phyloP scores from a whole-genome alignment of 2,113 vertebrate genomes.

The Pelobates fuscus region DNA sequence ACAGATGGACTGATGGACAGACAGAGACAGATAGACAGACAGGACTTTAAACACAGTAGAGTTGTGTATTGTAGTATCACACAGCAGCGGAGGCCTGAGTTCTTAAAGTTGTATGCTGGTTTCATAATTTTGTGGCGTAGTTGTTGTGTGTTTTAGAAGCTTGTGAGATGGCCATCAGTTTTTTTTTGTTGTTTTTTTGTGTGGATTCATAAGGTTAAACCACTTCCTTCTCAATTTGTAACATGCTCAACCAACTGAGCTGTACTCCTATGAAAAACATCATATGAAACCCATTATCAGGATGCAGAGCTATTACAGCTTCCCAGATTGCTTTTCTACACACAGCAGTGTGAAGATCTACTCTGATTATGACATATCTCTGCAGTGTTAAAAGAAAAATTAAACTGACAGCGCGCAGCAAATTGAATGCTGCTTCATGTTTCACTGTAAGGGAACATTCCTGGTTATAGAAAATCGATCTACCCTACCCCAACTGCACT shows the following conservation, averaged over 20 bases:
- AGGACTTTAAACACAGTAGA: too few species aligned
- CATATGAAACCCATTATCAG: constrained; percentile 3
- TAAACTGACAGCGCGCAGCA: constrained; percentile 38
- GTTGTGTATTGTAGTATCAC: too few species aligned
- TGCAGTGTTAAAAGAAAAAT: constrained; percentile 24
- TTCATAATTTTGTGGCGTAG: too few species aligned
- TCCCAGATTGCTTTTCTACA: neutral
- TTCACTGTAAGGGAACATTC: constrained; percentile 44
- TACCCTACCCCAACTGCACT: constrained; percentile 49
- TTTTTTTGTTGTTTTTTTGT: too few species aligned
- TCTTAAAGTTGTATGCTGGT: too few species aligned
- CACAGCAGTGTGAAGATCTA: neutral
- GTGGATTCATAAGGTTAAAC: too few species aligned
- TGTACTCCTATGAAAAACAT: neutral
- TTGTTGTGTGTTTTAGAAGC: too few species aligned
- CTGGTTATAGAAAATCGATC: constrained; percentile 51
- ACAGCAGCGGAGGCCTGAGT: too few species aligned
- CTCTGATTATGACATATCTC: constrained; percentile 27
- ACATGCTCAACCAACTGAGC: neutral
- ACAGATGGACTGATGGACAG: too few species aligned
- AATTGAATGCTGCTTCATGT: constrained; percentile 23
- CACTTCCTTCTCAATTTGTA: neutral
- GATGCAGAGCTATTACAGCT: neutral
- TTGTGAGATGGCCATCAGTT: too few species aligned
- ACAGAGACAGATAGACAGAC: too few species aligned